Conservation (phyloP, 2,888 invertebrate species). For the Agrypnus murinus region DNA sequence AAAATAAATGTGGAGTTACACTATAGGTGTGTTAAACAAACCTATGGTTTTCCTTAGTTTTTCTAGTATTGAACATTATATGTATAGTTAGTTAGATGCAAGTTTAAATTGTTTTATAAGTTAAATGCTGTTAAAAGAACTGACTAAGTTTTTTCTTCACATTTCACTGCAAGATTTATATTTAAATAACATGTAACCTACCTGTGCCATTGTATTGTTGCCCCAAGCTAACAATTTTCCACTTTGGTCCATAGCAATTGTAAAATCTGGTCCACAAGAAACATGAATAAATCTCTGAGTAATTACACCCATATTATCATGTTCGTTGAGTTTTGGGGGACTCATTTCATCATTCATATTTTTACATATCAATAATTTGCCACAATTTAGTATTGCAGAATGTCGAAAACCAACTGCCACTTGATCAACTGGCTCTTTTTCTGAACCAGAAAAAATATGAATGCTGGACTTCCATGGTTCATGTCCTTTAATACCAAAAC, state of each 20-base stretch:
- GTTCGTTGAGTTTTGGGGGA: constrained; percentile 74
- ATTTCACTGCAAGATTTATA: background rate
- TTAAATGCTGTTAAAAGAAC: background rate
- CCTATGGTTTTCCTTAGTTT: too few relatives aligned
- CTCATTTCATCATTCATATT: constrained; percentile 94
- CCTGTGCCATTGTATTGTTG: constrained; percentile 80
- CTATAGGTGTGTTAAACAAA: too few relatives aligned
- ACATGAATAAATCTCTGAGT: constrained; percentile 70
- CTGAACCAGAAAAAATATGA: constrained; percentile 65
- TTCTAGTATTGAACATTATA: too few relatives aligned
- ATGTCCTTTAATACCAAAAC: constrained; percentile 54
- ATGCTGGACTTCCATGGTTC: constrained; percentile 67
- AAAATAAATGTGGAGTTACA: too few relatives aligned
- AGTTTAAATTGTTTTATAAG: too few relatives aligned
- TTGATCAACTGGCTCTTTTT: constrained; percentile 59
- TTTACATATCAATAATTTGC: constrained; percentile 82
- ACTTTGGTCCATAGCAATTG: constrained; percentile 79
- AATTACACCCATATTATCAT: constrained; percentile 63
- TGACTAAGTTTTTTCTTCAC: too few relatives aligned
- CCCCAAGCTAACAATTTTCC: constrained; percentile 86
- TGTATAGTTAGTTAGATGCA: too few relatives aligned
- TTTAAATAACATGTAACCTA: constrained; percentile 59
- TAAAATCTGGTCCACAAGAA: constrained; percentile 86
- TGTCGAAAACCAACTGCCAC: constrained; percentile 87
- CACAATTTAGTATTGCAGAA: constrained; percentile 72